These are phyloP conservation scores for Periophthalmus magnuspinnatus DNA, from an alignment of 2,797 vertebrate species.

Conservation along the genomic window DNA sequence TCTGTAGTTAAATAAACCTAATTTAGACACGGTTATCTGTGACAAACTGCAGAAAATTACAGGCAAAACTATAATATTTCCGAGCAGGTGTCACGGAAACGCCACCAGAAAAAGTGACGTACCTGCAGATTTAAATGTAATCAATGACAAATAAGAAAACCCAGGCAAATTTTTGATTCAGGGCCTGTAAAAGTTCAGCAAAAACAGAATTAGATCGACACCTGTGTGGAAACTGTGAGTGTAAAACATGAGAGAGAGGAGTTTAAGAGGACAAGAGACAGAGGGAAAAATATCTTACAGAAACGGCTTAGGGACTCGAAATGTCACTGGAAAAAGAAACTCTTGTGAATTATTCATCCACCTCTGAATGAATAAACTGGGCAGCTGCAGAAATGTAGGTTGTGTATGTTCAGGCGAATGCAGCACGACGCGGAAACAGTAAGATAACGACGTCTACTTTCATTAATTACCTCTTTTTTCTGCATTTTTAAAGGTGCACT, in stretches of 20 bases:
- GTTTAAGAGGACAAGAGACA: constrained; percentile 3
- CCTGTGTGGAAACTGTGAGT: constrained; percentile 39
- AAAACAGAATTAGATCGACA: constrained; percentile 24
- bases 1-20: not conserved
- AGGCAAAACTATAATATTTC: not conserved
- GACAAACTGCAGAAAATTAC: not conserved
- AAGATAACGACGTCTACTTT: not conserved
- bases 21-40: not conserved
- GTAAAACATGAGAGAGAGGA: constrained; percentile 8
- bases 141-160: not conserved
- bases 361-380: constrained; percentile 14
- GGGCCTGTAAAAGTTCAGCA: constrained; percentile 14
- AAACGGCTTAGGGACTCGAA: constrained; percentile 11
- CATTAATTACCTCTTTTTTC: not conserved
- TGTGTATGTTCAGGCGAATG: not conserved
- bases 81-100: not conserved
- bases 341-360: constrained; percentile 30
- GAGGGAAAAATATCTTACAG: constrained; percentile 21
- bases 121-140: not conserved
- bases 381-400: constrained; percentile 18
- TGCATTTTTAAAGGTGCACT: not conserved
- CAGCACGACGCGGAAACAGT: no score
- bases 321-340: constrained; percentile 22
- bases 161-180: not conserved
- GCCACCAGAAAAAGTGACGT: not conserved